Conservation (phyloP, 1,140 invertebrate genomes). For the Drosophila lacertosa region DNA sequence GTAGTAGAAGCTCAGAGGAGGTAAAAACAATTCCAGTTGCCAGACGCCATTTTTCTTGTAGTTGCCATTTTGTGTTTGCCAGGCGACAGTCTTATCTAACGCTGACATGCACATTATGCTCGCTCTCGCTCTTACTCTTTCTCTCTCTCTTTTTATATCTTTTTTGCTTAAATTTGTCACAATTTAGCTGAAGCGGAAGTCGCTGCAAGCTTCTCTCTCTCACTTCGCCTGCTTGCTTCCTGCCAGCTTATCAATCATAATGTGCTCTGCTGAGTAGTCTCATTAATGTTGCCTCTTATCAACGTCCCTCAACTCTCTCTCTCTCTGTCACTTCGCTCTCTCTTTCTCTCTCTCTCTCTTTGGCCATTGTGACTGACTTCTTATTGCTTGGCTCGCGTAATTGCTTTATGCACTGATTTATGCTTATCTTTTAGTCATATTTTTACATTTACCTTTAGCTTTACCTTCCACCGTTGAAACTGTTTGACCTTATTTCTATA, state of each 20-base stretch:
- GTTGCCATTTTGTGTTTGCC: constrained; percentile 34
- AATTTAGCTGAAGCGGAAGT: constrained; percentile 51
- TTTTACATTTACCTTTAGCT: constrained; percentile 76
- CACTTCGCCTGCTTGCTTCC: constrained; percentile 12
- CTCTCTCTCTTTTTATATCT: constrained; percentile 2
- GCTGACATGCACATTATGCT: constrained; percentile 65
- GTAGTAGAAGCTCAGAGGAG: constrained; percentile 50
- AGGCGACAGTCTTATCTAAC: constrained; percentile 57
- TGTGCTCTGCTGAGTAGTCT: constrained; percentile 66
- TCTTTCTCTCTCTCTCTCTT: constrained; percentile 1
- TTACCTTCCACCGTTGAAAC: constrained; percentile 2
- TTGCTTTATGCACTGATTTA: constrained; percentile 76
- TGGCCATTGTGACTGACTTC: constrained; percentile 16
- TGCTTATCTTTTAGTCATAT: constrained; percentile 77
- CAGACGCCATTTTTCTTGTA: constrained; percentile 26
- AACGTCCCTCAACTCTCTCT: constrained; percentile 22
- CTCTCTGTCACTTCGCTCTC: constrained; percentile 4
- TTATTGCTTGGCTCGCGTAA: constrained; percentile 55
- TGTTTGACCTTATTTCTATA: constrained; percentile 71
- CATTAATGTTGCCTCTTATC: constrained; percentile 66
- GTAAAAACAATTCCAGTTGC: constrained; percentile 29
- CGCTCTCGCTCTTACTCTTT: constrained; percentile 4
- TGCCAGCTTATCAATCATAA: constrained; percentile 72
- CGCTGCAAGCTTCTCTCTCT: constrained; percentile 33
- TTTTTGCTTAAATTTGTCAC: constrained; percentile 65